Conservation (phyloP, 2,113 vertebrate species). For the Arvicanthis niloticus region DNA sequence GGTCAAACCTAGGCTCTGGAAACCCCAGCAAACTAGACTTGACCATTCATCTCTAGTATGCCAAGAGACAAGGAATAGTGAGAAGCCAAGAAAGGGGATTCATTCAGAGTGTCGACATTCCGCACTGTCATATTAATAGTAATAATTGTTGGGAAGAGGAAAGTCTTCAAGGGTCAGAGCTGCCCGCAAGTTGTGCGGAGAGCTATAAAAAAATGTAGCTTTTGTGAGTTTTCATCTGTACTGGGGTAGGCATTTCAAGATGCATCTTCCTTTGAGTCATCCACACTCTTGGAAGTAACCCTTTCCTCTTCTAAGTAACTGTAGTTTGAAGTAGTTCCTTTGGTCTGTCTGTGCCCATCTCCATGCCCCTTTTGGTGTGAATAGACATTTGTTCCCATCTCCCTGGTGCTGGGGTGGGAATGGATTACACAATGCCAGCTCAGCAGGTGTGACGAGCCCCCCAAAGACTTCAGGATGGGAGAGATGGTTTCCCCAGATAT, state of each 20-base stretch:
- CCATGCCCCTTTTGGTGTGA: neutral
- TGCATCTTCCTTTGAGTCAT: neutral
- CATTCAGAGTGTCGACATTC: neutral
- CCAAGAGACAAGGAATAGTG: neutral
- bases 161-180: neutral
- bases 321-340: neutral
- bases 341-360: neutral
- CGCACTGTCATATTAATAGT: too few species aligned
- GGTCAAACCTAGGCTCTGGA: neutral
- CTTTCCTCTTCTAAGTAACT: neutral
- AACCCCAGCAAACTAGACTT: too few species aligned
- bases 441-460: neutral
- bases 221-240: neutral
- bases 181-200: neutral
- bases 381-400: neutral
- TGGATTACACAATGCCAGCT: neutral
- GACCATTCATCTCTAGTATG: neutral
- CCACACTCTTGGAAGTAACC: neutral
- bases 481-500: too few species aligned
- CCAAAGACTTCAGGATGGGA: neutral
- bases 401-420: neutral
- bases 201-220: neutral
- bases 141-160: neutral
- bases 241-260: neutral
- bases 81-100: neutral